Evolutionary conservation across 2,797 vertebrate genomes (phyloP), one percentile per base, ranked within the genome.

Genomic region (Halcyon smyrnensis): DNA sequence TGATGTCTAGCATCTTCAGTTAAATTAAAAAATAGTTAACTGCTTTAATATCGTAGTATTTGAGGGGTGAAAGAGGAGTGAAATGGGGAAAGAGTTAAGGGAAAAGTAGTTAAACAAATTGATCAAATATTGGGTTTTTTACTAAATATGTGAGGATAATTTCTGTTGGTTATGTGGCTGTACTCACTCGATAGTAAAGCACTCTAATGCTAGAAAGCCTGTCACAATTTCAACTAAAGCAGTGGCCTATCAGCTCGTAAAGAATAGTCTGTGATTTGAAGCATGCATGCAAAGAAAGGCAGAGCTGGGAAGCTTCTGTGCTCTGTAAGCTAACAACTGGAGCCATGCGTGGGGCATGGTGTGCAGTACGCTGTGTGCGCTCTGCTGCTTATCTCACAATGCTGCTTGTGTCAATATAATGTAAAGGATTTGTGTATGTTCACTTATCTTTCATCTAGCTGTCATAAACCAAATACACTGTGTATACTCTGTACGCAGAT

Each of bases 91-190:
- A 87, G 77, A 82, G 71, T 67, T 70, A 91, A 96, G 81, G 91
- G 60, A 69, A 95, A 97, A 98, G 93, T 96, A 95, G 97, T 98
- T 98, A 94, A 94, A 76, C 68, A 93, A 97, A 96, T 43, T 79
- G 56, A 95, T 95, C 64, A 71, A 95, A 91, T 96, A 95, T 93
- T 93, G 95, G 73, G 1, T 23, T 92, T 97, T 97, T 96, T 93
- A 81, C 76, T 94, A 93, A 98, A 93, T 97, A 97, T 97, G 96
- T 96, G 97, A 96, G 92, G 96, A 95, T 97, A 97, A 98, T 97
- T 98, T 97, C 96, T 96, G 90, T 97, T 98, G 97, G 97, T 98
- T 97, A 97, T 94, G 91, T 95, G 97, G 90, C 95, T 94, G 65
- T 77, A 89, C 90, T 98, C 95, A 86, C 96, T 97, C 93, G 95